Base-by-base conservation (phyloP, 2,113 vertebrate species). In the Leuciscus idus region DNA sequence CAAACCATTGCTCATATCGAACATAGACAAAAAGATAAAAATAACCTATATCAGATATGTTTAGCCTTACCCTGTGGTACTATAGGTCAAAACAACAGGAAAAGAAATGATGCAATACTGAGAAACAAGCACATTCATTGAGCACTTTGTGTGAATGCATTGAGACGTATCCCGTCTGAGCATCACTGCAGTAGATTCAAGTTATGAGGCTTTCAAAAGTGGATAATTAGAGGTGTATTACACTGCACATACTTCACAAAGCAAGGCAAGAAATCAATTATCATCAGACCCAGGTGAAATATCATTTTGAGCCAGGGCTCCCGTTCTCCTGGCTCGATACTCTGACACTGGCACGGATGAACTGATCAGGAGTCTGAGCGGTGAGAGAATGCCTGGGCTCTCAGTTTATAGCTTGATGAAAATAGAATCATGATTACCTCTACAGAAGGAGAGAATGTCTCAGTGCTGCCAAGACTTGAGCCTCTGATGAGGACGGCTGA, bases 251-350 rank as follows among this genome's bases (percentile, higher is more conserved):
- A 80, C 88, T 30, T 83, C 39, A 23, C 12, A 39, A 21, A 84
- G 81, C 26, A 70, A 39, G 81, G 23, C 86, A 73, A 81, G 57
- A 84, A 83, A 89, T 89, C 84, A 86, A 90, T 91, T 84, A 84
- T 87, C 61, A 72, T 84, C 78, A 15, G 2, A 73, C 23, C 46
- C 33, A 50, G 62, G 9, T 72, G 36, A 70, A 85, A 81, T 76
- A 77, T 23, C 68, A 30, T 59, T 62, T 50, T 4, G 12, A 73
- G 68, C 19, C 79, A n/a, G 36, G 43, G 28, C 48, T 73, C 79
- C 26, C 39, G n/a, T 36, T 74, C 39, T 62, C 12, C 68, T n/a
- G 68, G 52, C 55, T 84, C 70, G 26, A 84, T 61, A 84, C 68
- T 30, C 50, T 73, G 48, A 84, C 43, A 62, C 59, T 55, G 68